These are phyloP conservation scores for Phengaris arion DNA, from an alignment of 2,888 invertebrate genomes.

Conservation along the genomic window DNA sequence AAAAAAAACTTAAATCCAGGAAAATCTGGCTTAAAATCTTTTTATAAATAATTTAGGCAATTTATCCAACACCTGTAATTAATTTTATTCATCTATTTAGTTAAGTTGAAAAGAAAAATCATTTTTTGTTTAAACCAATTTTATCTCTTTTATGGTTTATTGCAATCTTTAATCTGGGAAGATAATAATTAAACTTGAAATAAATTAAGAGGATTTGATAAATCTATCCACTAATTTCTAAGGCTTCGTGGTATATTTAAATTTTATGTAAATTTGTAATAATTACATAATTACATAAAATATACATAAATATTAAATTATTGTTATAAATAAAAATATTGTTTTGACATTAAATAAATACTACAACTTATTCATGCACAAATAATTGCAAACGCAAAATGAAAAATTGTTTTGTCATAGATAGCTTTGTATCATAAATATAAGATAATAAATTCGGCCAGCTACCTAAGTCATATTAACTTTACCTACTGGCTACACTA, in stretches of 20 bases:
- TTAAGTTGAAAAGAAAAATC: background rate
- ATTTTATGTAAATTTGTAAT: background rate
- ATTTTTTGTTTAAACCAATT: conserved; percentile 7
- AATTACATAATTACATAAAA: background rate
- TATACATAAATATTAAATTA: no score
- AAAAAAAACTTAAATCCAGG: background rate
- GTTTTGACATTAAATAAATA: background rate
- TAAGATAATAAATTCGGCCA: background rate
- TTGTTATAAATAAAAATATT: no score
- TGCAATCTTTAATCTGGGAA: background rate
- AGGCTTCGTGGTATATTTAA: background rate
- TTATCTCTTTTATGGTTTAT: conserved; percentile 15
- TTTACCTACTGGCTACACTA: background rate
- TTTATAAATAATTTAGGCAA: background rate
- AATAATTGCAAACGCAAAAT: background rate
- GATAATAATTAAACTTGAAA: conserved; percentile 14
- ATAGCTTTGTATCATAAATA: background rate
- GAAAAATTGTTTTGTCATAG: background rate
- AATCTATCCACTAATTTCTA: background rate
- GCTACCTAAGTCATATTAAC: background rate
- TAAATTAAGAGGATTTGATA: background rate
- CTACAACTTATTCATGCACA: background rate
- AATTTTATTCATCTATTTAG: conserved; percentile 9
- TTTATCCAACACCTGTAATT: background rate
- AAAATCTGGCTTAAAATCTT: background rate